Conservation (phyloP, 2,888 invertebrate species). For the Agrotis clavis region DNA sequence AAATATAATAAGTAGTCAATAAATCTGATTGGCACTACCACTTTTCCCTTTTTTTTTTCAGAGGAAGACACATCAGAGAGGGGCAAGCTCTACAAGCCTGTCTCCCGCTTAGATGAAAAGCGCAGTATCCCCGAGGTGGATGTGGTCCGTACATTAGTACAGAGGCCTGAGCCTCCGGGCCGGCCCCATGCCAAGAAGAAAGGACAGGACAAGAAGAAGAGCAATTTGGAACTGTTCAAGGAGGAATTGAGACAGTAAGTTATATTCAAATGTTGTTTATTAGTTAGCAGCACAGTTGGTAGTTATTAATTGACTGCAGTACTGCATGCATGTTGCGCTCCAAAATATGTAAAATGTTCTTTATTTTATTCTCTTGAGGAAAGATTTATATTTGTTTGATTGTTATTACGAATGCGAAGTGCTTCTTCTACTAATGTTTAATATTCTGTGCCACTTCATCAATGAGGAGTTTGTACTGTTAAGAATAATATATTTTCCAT, state of each 20-base stretch:
- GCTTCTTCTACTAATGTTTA: too few relatives aligned
- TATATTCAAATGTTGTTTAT: background rate
- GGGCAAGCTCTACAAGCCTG: slow-evolving; percentile 98
- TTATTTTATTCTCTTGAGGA: too few relatives aligned
- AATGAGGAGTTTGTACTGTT: background rate
- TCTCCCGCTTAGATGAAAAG: slow-evolving; percentile 93
- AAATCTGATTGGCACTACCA: too few relatives aligned
- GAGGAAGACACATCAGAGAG: slow-evolving; percentile 97
- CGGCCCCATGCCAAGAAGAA: slow-evolving; percentile 78
- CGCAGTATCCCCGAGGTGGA: slow-evolving; percentile 78
- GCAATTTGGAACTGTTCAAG: slow-evolving; percentile 99
- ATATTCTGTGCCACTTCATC: too few relatives aligned
- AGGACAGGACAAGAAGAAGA: slow-evolving; percentile 96
- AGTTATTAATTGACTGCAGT: too few relatives aligned
- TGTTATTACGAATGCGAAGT: too few relatives aligned
- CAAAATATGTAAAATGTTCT: too few relatives aligned
- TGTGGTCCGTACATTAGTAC: slow-evolving; percentile 90
- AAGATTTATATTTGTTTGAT: too few relatives aligned
- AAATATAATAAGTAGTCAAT: too few relatives aligned
- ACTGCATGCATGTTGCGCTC: too few relatives aligned
- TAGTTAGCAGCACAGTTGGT: background rate
- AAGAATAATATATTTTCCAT: slow-evolving; percentile 14
- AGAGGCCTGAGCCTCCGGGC: slow-evolving; percentile 81
- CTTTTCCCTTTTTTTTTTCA: slow-evolving; percentile 70
- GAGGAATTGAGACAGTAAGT: slow-evolving; percentile 98